phyloP scores from a whole-genome alignment of 2,113 vertebrate species.

The Danio rerio region DNA sequence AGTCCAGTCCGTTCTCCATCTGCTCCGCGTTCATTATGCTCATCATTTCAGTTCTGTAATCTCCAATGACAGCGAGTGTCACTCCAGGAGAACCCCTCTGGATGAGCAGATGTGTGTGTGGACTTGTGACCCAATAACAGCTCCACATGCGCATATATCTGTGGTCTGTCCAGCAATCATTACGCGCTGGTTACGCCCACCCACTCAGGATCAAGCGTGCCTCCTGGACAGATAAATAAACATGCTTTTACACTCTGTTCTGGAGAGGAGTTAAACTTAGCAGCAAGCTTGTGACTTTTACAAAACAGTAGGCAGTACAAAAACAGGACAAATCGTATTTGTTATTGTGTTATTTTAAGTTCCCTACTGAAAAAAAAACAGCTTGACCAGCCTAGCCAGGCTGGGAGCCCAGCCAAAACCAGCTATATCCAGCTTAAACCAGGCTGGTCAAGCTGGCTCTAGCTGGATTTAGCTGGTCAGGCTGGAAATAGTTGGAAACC shows the following conservation, averaged over 20 bases:
- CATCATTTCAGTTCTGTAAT: not conserved
- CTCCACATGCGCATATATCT: not conserved
- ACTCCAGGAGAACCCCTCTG: not conserved
- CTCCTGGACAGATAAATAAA: not conserved
- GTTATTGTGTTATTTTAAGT: no score
- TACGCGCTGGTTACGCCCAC: constrained; percentile 8
- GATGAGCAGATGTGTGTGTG: not conserved
- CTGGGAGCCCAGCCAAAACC: no score
- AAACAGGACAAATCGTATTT: no score
- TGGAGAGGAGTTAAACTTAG: no score
- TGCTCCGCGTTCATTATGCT: constrained; percentile 38
- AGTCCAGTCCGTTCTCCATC: constrained; percentile 66
- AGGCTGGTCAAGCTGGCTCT: no score
- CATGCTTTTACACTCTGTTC: not conserved
- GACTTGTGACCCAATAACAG: not conserved
- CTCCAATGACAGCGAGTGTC: not conserved
- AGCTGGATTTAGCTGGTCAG: no score
- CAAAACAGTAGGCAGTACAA: no score
- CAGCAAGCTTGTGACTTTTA: no score
- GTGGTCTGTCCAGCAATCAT: not conserved
- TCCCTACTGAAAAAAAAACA: no score
- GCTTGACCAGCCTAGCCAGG: no score
- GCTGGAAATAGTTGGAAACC: no score
- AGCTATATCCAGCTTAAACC: no score
- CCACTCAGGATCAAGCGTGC: not conserved